phyloP scores from a whole-genome alignment of 2,113 vertebrate species.

The Channa argus region DNA sequence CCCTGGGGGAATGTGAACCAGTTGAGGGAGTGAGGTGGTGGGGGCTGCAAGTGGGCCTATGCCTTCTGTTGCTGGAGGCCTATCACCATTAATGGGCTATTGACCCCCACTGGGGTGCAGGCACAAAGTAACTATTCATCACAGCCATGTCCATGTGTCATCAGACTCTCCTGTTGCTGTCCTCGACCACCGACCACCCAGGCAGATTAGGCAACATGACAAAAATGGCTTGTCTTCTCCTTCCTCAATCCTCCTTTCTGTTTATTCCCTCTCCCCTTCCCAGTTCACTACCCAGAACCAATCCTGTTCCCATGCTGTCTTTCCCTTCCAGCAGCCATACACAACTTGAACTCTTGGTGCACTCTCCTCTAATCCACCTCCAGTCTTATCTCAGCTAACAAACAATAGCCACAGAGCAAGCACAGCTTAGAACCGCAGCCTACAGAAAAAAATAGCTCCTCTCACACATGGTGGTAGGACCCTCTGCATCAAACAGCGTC shows the following conservation, averaged over 20 bases:
- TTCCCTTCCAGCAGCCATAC: slow-evolving; percentile 45
- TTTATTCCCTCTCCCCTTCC: slow-evolving; percentile 31
- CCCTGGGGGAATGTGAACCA: slow-evolving; percentile 40
- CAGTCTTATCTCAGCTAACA: slow-evolving; percentile 68
- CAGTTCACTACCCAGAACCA: slow-evolving; percentile 49
- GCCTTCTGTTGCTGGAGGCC: slow-evolving; percentile 63
- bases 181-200: slow-evolving; percentile 60
- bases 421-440: slow-evolving; percentile 51
- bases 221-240: slow-evolving; percentile 2
- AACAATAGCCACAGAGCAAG: slow-evolving; percentile 73
- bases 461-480: slow-evolving; percentile 57
- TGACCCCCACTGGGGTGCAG: slow-evolving; percentile 72
- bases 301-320: slow-evolving; percentile 44
- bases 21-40: slow-evolving; percentile 24
- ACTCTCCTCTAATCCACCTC: slow-evolving; percentile 73
- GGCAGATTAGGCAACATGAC: slow-evolving; percentile 58
- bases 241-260: background rate
- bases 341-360: slow-evolving; percentile 78
- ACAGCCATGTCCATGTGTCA: slow-evolving; percentile 68
- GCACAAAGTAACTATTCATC: slow-evolving; percentile 79
- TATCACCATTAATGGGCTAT: slow-evolving; percentile 78
- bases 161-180: slow-evolving; percentile 25
- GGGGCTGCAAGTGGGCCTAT: slow-evolving; percentile 35
- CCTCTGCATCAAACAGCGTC: slow-evolving; percentile 37
- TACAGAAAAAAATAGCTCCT: slow-evolving; percentile 58